Conservation (phyloP, 2,113 vertebrate genomes). For the Podiceps cristatus region DNA sequence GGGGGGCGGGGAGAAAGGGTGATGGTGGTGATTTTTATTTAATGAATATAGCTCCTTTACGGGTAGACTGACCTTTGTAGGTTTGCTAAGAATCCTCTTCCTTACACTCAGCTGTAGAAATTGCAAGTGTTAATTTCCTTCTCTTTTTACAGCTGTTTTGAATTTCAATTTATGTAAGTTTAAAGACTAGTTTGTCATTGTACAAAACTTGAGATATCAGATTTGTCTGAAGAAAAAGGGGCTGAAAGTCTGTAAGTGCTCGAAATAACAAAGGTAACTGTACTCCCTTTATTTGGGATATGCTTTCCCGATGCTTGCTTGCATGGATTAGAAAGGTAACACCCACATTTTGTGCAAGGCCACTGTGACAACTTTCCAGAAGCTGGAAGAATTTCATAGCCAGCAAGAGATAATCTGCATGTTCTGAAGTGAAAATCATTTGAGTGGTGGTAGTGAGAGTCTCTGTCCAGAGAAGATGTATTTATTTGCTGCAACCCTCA, state of each 20-base stretch:
- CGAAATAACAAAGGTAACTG: neutral
- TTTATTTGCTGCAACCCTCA: neutral
- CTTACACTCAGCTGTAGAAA: neutral
- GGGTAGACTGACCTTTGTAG: neutral
- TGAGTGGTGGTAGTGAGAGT: neutral
- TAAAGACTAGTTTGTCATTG: neutral
- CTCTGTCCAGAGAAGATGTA: neutral
- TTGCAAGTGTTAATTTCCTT: constrained; percentile 8
- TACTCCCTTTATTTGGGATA: neutral
- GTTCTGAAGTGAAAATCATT: neutral
- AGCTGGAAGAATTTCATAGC: neutral
- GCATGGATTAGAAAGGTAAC: neutral
- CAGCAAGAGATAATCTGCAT: neutral
- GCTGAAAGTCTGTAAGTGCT: neutral
- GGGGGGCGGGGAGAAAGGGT: accelerated
- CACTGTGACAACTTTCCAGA: neutral
- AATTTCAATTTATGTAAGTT: neutral
- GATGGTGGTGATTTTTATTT: neutral
- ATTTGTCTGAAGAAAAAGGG: neutral
- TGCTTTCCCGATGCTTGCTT: neutral
- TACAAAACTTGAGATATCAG: neutral
- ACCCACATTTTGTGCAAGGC: neutral
- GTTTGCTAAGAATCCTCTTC: neutral
- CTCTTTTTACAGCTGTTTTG: neutral
- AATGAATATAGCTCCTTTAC: neutral